Conservation (phyloP, 2,113 vertebrate species). For the Sinocyclocheilus maitianheensis region DNA sequence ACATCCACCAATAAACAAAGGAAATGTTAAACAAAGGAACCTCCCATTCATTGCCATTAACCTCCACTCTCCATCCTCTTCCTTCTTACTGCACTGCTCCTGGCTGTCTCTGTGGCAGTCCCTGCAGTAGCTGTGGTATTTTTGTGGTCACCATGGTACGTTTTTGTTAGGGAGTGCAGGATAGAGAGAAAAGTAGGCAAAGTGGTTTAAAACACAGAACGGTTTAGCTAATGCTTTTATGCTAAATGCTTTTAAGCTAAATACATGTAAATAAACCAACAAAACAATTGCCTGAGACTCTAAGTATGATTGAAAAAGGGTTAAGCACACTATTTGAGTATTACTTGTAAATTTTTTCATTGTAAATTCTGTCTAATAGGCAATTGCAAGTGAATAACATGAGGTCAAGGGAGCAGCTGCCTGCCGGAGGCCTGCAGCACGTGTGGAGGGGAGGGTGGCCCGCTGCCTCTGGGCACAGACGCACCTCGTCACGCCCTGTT, state of each 20-base stretch:
- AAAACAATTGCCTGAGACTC: background rate
- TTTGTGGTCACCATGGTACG: background rate
- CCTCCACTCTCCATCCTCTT: slow-evolving; percentile 67
- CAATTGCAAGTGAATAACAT: background rate
- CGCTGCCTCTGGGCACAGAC: slow-evolving; percentile 54
- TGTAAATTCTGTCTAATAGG: background rate
- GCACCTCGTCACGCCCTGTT: slow-evolving; percentile 69
- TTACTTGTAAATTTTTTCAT: background rate
- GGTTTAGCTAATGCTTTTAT: background rate
- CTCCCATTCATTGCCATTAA: slow-evolving; percentile 79
- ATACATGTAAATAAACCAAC: background rate
- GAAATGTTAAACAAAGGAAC: slow-evolving; percentile 83
- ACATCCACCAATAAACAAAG: slow-evolving; percentile 82
- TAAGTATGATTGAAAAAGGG: background rate
- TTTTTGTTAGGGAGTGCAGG: background rate
- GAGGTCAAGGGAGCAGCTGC: slow-evolving; percentile 27
- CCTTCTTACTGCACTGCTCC: slow-evolving; percentile 9
- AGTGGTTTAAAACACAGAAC: background rate
- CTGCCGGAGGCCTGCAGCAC: slow-evolving; percentile 2
- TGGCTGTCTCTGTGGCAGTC: background rate
- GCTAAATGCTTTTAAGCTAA: background rate
- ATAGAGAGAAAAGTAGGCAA: background rate
- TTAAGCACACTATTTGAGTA: background rate
- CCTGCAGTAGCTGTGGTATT: slow-evolving; percentile 9
- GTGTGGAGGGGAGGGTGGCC: slow-evolving; percentile 41